Evolutionary conservation across 2,797 vertebrate genomes (phyloP), one percentile per base, ranked within the genome.

Genomic region (Siniperca obscura): DNA sequence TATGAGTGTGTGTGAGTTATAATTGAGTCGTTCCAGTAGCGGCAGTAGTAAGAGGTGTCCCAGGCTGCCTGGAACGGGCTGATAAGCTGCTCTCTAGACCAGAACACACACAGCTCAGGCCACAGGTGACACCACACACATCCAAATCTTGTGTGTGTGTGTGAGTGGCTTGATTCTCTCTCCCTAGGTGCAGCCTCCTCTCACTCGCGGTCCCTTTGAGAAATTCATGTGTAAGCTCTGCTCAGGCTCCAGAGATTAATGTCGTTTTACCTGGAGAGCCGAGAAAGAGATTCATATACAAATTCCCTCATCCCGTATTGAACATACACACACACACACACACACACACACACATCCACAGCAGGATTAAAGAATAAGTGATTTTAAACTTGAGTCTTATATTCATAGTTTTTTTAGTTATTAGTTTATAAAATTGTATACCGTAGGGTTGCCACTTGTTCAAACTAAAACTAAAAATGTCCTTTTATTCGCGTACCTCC

Each of bases 61-160:
- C 83, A 72, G 65, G 71, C 82, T 57, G 89, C 86, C 88, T 87
- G 81, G 69, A 69, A 70, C 34, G 6, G 52, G 14, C 73, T 86
- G 90, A 90, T 88, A 87, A 88, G 81, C 69, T 77, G 80, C 89
- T 88, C 75, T 69, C 50, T 69, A 57, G 62, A 84, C 78, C 25
- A 56, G 86, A 46, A 69, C 73, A 83, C 75, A 86, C 80, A 34
- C 48, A 61, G 30, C 66, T 69, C 5, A 14, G 55, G 74, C 76
- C 80, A 82, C 77, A 88, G 86, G 73, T 89, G 81, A 89, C 81
- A 36, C 46, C 42, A 67, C 56, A 55, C 68, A 56, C 40, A 69
- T 22, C 12, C 60, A 64, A 36, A 64, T 57, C 8, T 4, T 44
- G 8, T 25, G 19, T 62, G 52, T 36, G 65, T 30, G 64, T 42